Percentiles rank a stretch among this genome's conserved stretches.
phyloP scores from a whole-genome alignment of 2,113 vertebrate genomes.

The Acanthisitta chloris region DNA sequence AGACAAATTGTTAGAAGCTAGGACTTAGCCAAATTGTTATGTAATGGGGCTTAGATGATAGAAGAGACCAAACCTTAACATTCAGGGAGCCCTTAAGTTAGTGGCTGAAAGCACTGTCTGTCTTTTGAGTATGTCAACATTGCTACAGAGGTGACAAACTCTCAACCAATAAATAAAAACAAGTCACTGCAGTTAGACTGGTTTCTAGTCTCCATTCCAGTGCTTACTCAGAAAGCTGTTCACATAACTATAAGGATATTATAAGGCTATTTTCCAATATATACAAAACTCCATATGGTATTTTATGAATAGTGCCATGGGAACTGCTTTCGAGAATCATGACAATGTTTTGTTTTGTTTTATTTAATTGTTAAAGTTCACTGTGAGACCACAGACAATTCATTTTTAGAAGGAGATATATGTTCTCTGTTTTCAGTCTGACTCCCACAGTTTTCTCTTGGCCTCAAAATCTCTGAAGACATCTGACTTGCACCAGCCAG shows the following conservation, averaged over 20 bases:
- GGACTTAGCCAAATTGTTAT: neutral
- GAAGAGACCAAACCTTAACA: neutral
- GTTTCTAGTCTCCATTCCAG: neutral
- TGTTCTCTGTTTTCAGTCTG: neutral
- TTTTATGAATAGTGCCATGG: neutral
- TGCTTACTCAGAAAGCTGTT: neutral
- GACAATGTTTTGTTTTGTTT: neutral
- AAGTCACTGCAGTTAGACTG: neutral
- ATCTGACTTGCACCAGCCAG: slow-evolving; percentile 3
- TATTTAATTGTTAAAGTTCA: slow-evolving; percentile 16
- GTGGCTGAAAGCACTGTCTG: neutral
- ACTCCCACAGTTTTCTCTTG: slow-evolving; percentile 14
- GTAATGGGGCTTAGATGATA: neutral
- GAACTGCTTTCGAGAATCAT: neutral
- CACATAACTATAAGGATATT: neutral
- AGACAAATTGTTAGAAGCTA: neutral
- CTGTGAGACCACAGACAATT: neutral
- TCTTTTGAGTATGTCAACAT: neutral
- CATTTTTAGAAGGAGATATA: neutral
- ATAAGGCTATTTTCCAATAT: neutral
- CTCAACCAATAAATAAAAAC: neutral
- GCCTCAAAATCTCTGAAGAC: neutral
- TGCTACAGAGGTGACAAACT: neutral
- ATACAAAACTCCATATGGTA: neutral
- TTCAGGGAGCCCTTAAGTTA: neutral